Evolutionary conservation across 1,140 invertebrate species (phyloP).

Genomic region (Megathymus violae): DNA sequence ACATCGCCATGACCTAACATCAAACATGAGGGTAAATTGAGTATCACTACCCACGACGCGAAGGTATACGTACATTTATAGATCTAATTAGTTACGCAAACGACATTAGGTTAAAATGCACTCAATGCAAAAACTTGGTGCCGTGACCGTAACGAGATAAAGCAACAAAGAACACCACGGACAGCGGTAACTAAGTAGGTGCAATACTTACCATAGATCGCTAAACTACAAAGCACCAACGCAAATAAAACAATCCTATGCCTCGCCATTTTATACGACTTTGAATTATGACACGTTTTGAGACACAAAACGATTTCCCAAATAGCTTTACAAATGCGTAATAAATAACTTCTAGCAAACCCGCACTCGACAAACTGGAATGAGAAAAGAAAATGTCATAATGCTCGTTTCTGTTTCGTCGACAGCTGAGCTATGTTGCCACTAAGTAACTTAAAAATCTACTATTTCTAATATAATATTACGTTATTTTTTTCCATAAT

Average conservation of each 20-base stretch:
- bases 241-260: slow-evolving; percentile 60
- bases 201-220: slow-evolving; percentile 62
- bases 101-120: slow-evolving; percentile 16
- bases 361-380: slow-evolving; percentile 32
- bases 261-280: slow-evolving; percentile 55
- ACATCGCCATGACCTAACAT: slow-evolving; percentile 48
- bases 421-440: slow-evolving; percentile 56
- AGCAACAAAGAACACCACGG: slow-evolving; percentile 62
- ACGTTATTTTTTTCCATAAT: no score
- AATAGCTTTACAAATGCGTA: slow-evolving; percentile 57
- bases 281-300: slow-evolving; percentile 35
- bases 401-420: slow-evolving; percentile 24
- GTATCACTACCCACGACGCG: not conserved
- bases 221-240: slow-evolving; percentile 59
- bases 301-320: slow-evolving; percentile 37
- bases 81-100: slow-evolving; percentile 26
- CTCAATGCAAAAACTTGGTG: slow-evolving; percentile 38
- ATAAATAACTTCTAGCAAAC: slow-evolving; percentile 51
- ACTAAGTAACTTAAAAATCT: slow-evolving; percentile 11
- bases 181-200: slow-evolving; percentile 41
- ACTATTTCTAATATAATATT: not conserved
- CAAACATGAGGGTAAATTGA: slow-evolving; percentile 31
- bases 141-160: slow-evolving; percentile 57
- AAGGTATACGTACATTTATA: slow-evolving; percentile 23
- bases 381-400: slow-evolving; percentile 44